Percentiles rank a stretch among this genome's conserved stretches.
phyloP scores from a whole-genome alignment of 2,888 invertebrate genomes.

The Seladonia tumulorum region DNA sequence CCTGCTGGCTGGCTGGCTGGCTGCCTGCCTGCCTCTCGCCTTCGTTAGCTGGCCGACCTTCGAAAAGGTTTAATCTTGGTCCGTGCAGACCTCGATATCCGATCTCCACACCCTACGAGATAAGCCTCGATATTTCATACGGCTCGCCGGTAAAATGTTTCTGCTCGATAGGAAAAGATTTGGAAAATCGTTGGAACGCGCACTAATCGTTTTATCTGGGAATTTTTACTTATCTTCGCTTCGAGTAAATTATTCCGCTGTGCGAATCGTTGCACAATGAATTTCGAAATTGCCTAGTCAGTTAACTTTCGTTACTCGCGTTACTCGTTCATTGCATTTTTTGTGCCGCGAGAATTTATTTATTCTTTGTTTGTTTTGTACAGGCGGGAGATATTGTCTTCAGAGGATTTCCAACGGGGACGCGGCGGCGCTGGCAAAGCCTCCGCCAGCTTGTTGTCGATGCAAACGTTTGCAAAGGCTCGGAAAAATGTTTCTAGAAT shows the following conservation, averaged over 20 bases:
- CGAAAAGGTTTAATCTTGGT: constrained; percentile 68
- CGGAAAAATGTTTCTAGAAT: not conserved
- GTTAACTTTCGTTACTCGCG: not conserved
- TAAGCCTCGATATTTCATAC: constrained; percentile 13
- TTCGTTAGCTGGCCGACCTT: constrained; percentile 64
- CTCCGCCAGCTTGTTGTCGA: not conserved
- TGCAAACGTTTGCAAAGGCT: constrained; percentile 3
- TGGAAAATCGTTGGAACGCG: too few relatives aligned
- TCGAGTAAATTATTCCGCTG: too few relatives aligned
- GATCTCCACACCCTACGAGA: constrained; percentile 17
- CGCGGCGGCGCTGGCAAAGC: not conserved
- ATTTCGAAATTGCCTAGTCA: not conserved
- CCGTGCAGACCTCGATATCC: constrained; percentile 44
- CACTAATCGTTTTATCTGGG: too few relatives aligned
- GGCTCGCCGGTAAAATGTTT: not conserved
- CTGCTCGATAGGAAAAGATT: too few relatives aligned
- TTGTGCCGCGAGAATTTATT: not conserved
- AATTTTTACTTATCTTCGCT: too few relatives aligned
- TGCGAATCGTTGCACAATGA: not conserved
- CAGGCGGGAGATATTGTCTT: not conserved
- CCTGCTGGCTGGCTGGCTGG: constrained; percentile 51
- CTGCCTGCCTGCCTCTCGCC: constrained; percentile 27
- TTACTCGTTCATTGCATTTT: not conserved
- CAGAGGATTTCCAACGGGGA: not conserved
- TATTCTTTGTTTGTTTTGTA: not conserved